Conservation (phyloP, 1,140 invertebrate species). For the Drosophila bifasciata region DNA sequence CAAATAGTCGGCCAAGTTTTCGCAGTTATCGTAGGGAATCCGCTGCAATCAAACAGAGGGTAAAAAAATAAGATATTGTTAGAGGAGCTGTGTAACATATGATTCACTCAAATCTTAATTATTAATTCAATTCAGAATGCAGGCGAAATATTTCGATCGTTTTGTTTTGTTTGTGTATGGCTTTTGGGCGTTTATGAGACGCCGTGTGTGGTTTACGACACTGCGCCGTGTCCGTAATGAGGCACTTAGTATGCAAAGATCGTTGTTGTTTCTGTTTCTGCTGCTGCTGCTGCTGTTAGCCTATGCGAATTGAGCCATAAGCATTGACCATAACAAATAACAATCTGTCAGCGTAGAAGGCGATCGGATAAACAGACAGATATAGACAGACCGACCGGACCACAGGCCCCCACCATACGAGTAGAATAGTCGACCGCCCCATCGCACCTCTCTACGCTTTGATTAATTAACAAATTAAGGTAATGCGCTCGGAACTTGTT, state of each 20-base stretch:
- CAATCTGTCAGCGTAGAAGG: constrained; percentile 52
- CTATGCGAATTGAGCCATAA: constrained; percentile 65
- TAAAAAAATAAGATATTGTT: constrained; percentile 13
- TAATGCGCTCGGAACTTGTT: constrained; percentile 36
- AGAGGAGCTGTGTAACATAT: constrained; percentile 5
- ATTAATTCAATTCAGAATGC: constrained; percentile 70
- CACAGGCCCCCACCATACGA: background rate
- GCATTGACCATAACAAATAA: constrained; percentile 62
- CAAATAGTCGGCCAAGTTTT: constrained; percentile 79
- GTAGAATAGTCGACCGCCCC: too few relatives aligned
- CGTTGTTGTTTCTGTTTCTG: constrained; percentile 53
- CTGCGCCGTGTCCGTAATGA: constrained; percentile 71
- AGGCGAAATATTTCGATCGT: constrained; percentile 55
- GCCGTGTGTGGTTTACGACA: constrained; percentile 70
- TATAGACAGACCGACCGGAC: background rate
- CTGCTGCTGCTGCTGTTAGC: constrained; percentile 14
- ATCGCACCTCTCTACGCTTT: constrained; percentile 32
- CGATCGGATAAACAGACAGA: constrained; percentile 16
- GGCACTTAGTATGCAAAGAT: constrained; percentile 76
- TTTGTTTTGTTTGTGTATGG: constrained; percentile 60
- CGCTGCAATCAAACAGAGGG: constrained; percentile 50
- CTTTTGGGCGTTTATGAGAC: constrained; percentile 58
- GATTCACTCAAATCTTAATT: constrained; percentile 54
- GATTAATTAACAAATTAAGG: constrained; percentile 64
- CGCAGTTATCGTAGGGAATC: constrained; percentile 71